phyloP scores from a whole-genome alignment of 2,113 vertebrate genomes.

The Lycaon pictus region DNA sequence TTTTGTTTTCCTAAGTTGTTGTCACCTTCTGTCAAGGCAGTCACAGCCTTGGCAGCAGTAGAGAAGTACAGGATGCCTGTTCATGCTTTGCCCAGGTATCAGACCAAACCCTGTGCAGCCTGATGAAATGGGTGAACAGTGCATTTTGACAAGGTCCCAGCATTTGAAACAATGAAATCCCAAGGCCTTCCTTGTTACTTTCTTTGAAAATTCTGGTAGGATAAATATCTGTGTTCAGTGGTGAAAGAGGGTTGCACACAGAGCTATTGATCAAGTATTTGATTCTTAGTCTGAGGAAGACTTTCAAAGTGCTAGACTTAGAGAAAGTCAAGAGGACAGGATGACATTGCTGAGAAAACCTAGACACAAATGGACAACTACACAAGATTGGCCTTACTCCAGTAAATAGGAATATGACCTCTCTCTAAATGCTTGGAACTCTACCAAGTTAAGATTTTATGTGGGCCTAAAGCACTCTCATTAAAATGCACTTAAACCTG shows the following conservation, averaged over 20 bases:
- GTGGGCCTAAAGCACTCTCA: background rate
- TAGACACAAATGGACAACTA: background rate
- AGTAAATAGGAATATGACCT: background rate
- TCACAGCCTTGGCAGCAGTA: background rate
- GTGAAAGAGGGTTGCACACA: background rate
- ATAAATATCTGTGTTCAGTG: background rate
- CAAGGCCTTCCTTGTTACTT: background rate
- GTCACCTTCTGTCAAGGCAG: background rate
- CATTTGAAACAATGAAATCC: background rate
- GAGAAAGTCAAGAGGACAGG: background rate
- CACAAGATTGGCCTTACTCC: background rate
- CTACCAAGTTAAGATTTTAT: constrained; percentile 43
- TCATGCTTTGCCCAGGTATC: background rate
- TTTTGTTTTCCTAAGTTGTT: background rate
- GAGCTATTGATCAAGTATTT: background rate
- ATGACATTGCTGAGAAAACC: background rate
- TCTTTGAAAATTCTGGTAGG: background rate
- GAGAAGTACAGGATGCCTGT: background rate
- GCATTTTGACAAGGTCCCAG: background rate
- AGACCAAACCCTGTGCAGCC: background rate
- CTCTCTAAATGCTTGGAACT: background rate
- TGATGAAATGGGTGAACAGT: background rate
- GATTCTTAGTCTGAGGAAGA: background rate
- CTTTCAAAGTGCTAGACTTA: background rate
- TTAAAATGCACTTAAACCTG: constrained; percentile 15